Evolutionary conservation across 2,888 invertebrate species (phyloP).

Genomic region (Dioctria rufipes): DNA sequence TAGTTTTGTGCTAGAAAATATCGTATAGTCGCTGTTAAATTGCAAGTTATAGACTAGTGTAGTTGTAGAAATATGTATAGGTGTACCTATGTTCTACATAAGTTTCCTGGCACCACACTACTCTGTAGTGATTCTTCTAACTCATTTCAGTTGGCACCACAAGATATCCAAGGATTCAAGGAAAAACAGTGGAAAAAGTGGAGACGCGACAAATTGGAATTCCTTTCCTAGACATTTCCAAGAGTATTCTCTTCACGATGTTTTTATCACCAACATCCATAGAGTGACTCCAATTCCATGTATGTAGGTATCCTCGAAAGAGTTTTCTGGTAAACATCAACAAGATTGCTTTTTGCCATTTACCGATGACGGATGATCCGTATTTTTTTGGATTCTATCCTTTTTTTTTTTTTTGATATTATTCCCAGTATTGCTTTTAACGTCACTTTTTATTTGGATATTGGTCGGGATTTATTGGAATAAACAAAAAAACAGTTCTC

Average conservation of each 20-base stretch:
- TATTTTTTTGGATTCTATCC: conserved; percentile 2
- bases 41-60: conserved; percentile 35
- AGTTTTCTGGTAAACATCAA: conserved; percentile 50
- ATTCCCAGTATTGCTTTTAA: conserved; percentile 31
- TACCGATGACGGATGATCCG: conserved; percentile 42
- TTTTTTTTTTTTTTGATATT: not conserved
- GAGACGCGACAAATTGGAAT: conserved; percentile 50
- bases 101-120: conserved; percentile 25
- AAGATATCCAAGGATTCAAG: conserved; percentile 18
- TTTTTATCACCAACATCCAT: too few relatives aligned
- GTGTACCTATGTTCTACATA: too few relatives aligned
- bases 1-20: conserved; percentile 28
- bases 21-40: conserved; percentile 19
- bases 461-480: conserved; percentile 40
- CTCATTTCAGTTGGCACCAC: conserved; percentile 42
- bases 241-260: not conserved
- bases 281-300: too few relatives aligned
- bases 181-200: conserved; percentile 26
- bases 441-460: conserved; percentile 47
- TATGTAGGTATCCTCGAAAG: conserved; percentile 11
- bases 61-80: conserved; percentile 17
- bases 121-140: not conserved
- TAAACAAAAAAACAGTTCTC: too few relatives aligned
- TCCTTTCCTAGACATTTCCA: conserved; percentile 33
- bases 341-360: conserved; percentile 47